These are phyloP conservation scores for Acleris emargana DNA, from an alignment of 2,888 invertebrate genomes.

Conservation along the genomic window DNA sequence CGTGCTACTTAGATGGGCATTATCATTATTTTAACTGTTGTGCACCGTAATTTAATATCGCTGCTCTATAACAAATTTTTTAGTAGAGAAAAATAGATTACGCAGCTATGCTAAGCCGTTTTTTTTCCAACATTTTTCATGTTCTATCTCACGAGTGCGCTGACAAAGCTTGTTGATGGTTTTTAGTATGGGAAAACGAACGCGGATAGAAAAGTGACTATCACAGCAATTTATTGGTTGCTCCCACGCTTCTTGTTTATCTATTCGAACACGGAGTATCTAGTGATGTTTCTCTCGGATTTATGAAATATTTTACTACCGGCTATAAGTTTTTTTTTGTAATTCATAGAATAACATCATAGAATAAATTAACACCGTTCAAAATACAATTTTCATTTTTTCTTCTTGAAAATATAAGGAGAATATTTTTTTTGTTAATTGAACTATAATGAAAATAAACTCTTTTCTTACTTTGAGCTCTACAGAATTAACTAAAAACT, in stretches of 20 bases:
- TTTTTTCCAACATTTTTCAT: conserved; percentile 27
- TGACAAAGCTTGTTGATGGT: conserved; percentile 42
- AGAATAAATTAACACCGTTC: too few species aligned
- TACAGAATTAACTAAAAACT: conserved; percentile 39
- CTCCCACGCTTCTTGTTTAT: conserved; percentile 40
- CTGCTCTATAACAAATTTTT: conserved; percentile 10
- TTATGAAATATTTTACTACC: conserved; percentile 8
- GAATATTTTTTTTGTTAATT: too few species aligned
- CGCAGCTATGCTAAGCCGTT: conserved; percentile 25
- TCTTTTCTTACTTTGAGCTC: too few species aligned
- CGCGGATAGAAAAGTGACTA: conserved; percentile 47
- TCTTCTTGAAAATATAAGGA: too few species aligned
- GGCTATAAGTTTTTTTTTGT: neutral
- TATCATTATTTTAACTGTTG: too few species aligned
- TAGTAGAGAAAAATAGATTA: conserved; percentile 23
- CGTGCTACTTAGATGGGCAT: neutral
- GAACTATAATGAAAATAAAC: too few species aligned
- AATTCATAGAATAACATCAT: neutral
- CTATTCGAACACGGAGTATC: conserved; percentile 26
- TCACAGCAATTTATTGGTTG: conserved; percentile 34
- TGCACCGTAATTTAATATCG: neutral
- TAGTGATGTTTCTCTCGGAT: conserved; percentile 26
- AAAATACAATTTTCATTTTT: too few species aligned
- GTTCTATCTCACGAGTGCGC: conserved; percentile 34
- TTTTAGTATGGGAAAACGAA: conserved; percentile 43